Base-by-base conservation (phyloP, 2,797 vertebrate genomes). In the Lerista edwardsae region DNA sequence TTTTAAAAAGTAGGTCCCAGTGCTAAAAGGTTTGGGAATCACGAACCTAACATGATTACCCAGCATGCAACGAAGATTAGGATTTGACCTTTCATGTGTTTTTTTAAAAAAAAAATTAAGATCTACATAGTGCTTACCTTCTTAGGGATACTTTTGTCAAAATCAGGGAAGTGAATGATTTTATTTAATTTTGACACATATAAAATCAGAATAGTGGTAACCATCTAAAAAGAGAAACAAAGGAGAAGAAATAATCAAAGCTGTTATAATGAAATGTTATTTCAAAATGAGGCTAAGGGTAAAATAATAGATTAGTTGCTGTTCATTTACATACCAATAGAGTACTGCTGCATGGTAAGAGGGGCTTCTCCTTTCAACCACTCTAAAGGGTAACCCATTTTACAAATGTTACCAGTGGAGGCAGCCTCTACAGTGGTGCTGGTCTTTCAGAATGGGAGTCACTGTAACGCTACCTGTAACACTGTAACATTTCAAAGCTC, bases 91-190 rank as follows among this genome's bases (percentile, higher is more conserved):
- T 34, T 61, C 21, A 27, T 31, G 23, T 82, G 34, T 19, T 65
- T 51, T 12, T 9, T n/a, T n/a, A n/a, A n/a, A n/a, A n/a, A n/a
- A n/a, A 78, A 11, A 59, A 83, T n/a, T 4, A 84, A 17, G 23
- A 71, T 0, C 25, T 74, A 77, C 0, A 1, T 25, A 73, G 89
- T 78, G 83, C 95, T 90, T 95, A 98, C 98, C 96, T 98, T 99
- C 47, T 93, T 72, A 84, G 96, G 89, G 90, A 98, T 94, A 72
- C 89, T 96, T 93, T 86, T 97, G 93, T 98, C 97, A 94, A 98
- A 98, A 93, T 98, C 97, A 51, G 97, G 97, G 84, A 98, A 99
- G n/a, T 97, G 91, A 92, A 99, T 94, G 31, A 91, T 91, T 91
- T 96, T 96, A 88, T 89, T 96, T 84, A 94, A 90, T 95, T 99